Evolutionary conservation across 2,113 vertebrate species (phyloP).

Genomic region (Cottus gobio): DNA sequence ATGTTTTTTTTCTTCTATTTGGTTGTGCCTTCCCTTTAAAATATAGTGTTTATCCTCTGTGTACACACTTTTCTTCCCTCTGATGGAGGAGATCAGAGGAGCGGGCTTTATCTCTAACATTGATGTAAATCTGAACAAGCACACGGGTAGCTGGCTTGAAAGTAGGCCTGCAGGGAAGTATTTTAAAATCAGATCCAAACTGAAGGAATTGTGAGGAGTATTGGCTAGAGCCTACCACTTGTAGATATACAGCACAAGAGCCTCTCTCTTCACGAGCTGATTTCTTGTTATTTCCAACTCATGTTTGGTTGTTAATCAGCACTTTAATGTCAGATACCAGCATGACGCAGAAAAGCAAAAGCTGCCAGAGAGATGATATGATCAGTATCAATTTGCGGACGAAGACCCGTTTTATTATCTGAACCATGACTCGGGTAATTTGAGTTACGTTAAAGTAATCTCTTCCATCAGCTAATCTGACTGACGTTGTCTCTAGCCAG

Average conservation of each 20-base stretch:
- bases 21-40: conserved; percentile 24
- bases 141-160: conserved; percentile 67
- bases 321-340: background rate
- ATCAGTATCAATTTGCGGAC: conserved; percentile 2
- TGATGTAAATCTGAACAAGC: conserved; percentile 74
- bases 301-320: conserved; percentile 10
- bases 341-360: background rate
- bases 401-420: background rate
- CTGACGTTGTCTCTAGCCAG: conserved; percentile 52
- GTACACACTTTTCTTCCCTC: conserved; percentile 42
- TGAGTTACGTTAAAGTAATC: conserved; percentile 3
- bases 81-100: conserved; percentile 72
- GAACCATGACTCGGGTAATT: conserved; percentile 29
- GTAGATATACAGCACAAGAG: conserved; percentile 5
- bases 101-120: conserved; percentile 41
- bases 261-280: background rate
- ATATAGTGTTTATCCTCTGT: conserved; percentile 48
- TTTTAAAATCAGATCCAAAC: conserved; percentile 67
- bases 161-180: conserved; percentile 72
- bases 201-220: conserved; percentile 57
- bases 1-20: background rate
- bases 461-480: conserved; percentile 49
- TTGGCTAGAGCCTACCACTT: conserved; percentile 21
- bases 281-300: background rate
- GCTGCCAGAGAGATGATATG: background rate